These are phyloP conservation scores for Psephotus haematonotus DNA, from an alignment of 2,113 vertebrate genomes.

Conservation along the genomic window DNA sequence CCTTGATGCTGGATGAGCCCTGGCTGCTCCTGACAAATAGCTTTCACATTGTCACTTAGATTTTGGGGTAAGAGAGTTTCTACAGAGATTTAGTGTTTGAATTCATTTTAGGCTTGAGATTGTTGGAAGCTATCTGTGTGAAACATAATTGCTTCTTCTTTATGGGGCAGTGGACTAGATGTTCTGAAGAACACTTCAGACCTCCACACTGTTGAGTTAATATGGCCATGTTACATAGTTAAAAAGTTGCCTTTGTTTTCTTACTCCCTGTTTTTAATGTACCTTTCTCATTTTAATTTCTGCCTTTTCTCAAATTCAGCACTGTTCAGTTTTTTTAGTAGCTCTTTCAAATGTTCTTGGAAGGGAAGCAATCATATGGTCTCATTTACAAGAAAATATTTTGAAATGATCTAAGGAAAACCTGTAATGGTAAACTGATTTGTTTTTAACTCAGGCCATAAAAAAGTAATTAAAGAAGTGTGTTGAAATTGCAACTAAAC, in stretches of 20 bases:
- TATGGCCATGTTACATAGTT: neutral
- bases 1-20: neutral
- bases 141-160: neutral
- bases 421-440: neutral
- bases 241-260: neutral
- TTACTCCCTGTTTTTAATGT: neutral
- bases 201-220: neutral
- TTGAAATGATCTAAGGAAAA: neutral
- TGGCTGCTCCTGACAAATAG: neutral
- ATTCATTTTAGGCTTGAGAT: neutral
- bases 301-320: neutral
- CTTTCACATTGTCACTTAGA: neutral
- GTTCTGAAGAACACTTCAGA: neutral
- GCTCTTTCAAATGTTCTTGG: neutral
- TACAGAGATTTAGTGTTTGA: neutral
- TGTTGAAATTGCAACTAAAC: neutral
- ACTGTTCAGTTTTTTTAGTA: neutral
- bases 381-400: neutral
- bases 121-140: neutral
- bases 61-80: neutral
- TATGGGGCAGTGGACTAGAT: neutral
- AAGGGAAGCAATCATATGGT: conserved; percentile 12
- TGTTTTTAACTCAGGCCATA: neutral
- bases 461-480: neutral
- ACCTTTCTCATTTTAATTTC: neutral